phyloP scores from a whole-genome alignment of 2,888 invertebrate species.

The Coelopa pilipes region DNA sequence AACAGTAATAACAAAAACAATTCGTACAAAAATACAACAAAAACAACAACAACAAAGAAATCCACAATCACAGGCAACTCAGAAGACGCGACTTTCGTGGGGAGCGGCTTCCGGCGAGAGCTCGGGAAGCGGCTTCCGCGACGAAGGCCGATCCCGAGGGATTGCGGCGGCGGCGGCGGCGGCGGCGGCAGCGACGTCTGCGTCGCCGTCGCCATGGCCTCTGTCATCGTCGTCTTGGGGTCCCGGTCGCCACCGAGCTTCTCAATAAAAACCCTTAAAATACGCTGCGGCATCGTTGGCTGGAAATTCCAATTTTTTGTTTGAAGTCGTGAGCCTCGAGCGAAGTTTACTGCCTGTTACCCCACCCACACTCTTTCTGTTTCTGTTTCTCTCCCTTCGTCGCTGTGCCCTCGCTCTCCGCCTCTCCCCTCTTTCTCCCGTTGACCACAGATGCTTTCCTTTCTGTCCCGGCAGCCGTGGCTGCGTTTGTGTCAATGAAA shows the following conservation, averaged over 20 bases:
- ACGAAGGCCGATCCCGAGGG: not conserved
- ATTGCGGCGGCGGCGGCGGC: no score
- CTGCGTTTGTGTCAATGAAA: constrained; percentile 5
- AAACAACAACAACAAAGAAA: not conserved
- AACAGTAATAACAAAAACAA: not conserved
- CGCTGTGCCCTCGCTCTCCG: no score
- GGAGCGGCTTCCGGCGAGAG: not conserved
- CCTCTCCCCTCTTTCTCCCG: no score
- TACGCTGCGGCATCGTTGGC: not conserved
- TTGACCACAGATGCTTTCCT: not conserved
- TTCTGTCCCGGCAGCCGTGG: not conserved
- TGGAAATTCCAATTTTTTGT: not conserved
- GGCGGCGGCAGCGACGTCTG: no score
- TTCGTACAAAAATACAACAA: no score
- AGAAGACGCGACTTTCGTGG: not conserved
- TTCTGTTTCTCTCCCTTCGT: no score
- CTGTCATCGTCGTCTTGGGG: no score
- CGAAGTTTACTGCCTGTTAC: not conserved
- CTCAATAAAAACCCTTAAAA: constrained; percentile 16
- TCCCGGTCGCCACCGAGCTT: not conserved
- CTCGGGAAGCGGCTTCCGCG: not conserved
- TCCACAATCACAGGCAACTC: not conserved
- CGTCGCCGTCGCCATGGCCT: no score
- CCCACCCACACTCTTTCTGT: no score
- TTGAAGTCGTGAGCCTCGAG: not conserved